These are phyloP conservation scores for Hyposoter dolosus DNA, from an alignment of 2,888 invertebrate genomes.

Conservation along the genomic window DNA sequence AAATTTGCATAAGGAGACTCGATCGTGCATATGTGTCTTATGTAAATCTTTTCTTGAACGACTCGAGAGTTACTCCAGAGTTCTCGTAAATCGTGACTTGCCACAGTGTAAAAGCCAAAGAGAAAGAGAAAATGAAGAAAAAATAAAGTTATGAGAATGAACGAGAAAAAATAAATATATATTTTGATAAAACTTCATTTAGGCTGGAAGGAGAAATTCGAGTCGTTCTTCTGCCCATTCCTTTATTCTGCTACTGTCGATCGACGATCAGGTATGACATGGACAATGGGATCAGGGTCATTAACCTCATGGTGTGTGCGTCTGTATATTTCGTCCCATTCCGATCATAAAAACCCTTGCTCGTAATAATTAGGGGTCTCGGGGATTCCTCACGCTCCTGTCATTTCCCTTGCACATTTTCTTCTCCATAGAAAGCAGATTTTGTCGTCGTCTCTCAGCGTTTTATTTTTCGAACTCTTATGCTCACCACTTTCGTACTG, in stretches of 20 bases:
- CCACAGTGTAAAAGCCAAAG: conserved; percentile 48
- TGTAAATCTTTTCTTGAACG: conserved; percentile 62
- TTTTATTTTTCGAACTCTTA: not conserved
- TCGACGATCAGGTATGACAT: conserved; percentile 20
- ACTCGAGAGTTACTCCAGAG: conserved; percentile 64
- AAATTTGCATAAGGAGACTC: conserved; percentile 57
- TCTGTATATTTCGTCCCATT: not conserved
- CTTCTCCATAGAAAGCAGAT: not conserved
- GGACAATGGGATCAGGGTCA: conserved; percentile 44
- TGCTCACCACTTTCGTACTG: not conserved
- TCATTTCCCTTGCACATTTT: not conserved
- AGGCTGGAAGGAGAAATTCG: conserved; percentile 32
- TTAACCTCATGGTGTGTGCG: conserved; percentile 8
- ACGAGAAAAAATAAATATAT: conserved; percentile 40
- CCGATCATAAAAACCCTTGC: conserved; percentile 18
- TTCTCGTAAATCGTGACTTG: conserved; percentile 68
- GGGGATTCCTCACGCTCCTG: conserved; percentile 4
- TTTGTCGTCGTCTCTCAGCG: not conserved
- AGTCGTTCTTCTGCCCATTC: not conserved
- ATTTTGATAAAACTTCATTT: conserved; percentile 22
- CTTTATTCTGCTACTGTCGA: conserved; percentile 23
- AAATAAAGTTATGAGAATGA: conserved; percentile 31
- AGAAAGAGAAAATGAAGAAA: conserved; percentile 13
- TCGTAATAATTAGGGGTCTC: conserved; percentile 28
- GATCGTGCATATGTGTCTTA: conserved; percentile 63